Conservation (phyloP, 2,888 invertebrate species). For the Nyleta sp. region DNA sequence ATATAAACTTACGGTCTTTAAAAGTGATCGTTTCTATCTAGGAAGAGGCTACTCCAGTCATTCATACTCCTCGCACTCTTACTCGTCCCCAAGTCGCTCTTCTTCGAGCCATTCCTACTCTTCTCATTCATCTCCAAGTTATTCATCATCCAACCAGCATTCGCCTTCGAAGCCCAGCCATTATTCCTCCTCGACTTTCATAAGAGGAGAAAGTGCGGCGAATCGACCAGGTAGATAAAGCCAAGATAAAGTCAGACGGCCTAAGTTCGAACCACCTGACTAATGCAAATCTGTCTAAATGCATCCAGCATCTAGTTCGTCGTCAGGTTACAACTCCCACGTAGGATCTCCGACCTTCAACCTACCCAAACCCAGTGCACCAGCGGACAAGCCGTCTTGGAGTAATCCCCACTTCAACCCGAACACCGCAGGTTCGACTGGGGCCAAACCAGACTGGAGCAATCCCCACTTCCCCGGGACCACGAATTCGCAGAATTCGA, state of each 20-base stretch:
- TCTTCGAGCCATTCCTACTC: neutral
- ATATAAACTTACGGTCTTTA: no score
- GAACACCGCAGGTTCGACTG: neutral
- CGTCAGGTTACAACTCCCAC: conserved; percentile 17
- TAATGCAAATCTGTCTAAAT: neutral
- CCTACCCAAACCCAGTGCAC: conserved; percentile 27
- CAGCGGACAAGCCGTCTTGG: conserved; percentile 33
- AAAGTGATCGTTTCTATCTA: neutral
- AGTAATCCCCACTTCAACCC: conserved; percentile 17
- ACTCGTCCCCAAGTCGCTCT: neutral
- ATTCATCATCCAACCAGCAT: neutral
- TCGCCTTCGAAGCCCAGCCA: neutral
- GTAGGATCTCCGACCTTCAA: neutral
- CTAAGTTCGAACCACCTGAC: neutral
- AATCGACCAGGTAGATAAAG: neutral
- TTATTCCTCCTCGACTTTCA: conserved; percentile 4
- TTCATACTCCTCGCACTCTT: conserved; percentile 14
- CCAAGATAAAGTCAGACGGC: no score
- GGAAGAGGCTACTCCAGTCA: conserved; percentile 4
- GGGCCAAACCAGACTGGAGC: conserved; percentile 35
- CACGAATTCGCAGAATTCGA: neutral
- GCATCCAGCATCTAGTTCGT: neutral
- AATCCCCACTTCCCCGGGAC: conserved; percentile 6
- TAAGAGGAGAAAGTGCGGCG: conserved; percentile 1
- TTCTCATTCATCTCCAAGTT: conserved; percentile 2